Percentiles rank a stretch among this genome's conserved stretches.
These are phyloP conservation scores for Clitarchus hookeri DNA, from an alignment of 2,888 invertebrate genomes.

Conservation along the genomic window DNA sequence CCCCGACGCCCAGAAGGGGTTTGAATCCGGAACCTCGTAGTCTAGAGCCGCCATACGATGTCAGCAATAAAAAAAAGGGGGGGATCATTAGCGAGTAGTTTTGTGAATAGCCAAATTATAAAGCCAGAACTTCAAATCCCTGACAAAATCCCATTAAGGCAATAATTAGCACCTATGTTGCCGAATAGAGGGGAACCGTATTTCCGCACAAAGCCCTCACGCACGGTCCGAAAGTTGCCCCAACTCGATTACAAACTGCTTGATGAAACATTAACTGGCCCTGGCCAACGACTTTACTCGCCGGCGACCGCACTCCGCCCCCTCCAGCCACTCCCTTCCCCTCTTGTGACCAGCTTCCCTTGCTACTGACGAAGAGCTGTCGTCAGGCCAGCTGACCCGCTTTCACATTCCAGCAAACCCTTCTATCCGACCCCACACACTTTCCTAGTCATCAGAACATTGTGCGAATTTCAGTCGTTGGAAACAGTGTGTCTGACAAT, in stretches of 20 bases:
- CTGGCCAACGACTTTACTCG: neutral
- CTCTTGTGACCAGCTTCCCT: no score
- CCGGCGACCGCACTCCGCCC: neutral
- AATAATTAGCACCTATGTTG: neutral
- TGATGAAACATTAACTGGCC: slow-evolving; percentile 2
- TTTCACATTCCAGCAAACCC: neutral
- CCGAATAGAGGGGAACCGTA: neutral
- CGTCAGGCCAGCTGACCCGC: neutral
- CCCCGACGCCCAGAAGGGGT: no score
- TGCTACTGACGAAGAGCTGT: neutral
- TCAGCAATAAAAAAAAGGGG: no score
- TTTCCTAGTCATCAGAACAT: neutral
- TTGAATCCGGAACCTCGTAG: no score
- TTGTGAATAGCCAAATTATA: neutral
- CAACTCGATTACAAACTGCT: neutral
- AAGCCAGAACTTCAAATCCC: neutral
- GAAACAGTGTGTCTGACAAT: no score
- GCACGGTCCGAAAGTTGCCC: neutral
- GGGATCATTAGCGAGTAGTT: neutral
- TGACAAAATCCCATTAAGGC: neutral
- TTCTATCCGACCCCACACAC: neutral
- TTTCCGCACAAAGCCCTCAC: neutral
- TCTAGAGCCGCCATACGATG: no score
- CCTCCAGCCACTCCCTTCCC: neutral
- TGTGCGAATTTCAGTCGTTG: no score